A percentile compares a stretch with the other conserved stretches of the same genome.
phyloP scores from a whole-genome alignment of 2,888 invertebrate species.

The Chironomus tentans region DNA sequence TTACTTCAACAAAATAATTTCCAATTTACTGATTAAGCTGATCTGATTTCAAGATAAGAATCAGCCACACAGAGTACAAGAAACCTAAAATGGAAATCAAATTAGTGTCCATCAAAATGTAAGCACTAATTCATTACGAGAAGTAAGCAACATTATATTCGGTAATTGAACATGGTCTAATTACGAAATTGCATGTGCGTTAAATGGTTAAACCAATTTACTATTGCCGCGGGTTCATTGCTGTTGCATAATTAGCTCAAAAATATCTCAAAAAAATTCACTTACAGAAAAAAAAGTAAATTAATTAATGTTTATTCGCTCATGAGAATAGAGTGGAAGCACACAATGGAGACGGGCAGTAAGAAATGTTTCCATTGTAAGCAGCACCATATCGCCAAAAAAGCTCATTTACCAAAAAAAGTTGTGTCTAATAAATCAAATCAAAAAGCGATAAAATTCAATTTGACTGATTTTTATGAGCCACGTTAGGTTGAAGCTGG shows the following conservation, averaged over 20 bases:
- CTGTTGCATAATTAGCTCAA: conserved; percentile 8
- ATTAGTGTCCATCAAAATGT: conserved; percentile 22
- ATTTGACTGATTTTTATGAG: conserved; percentile 26
- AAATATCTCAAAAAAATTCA: too few species aligned
- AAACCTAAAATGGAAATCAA: too few species aligned
- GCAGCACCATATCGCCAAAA: not conserved
- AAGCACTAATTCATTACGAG: not conserved
- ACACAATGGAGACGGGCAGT: too few species aligned
- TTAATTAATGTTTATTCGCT: too few species aligned
- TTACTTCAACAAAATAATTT: too few species aligned
- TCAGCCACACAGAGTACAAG: not conserved
- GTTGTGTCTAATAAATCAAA: conserved; percentile 22
- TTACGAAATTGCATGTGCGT: conserved; percentile 23
- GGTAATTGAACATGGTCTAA: conserved; percentile 15
- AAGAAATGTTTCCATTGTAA: not conserved
- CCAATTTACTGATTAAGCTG: not conserved
- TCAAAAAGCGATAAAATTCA: conserved; percentile 26
- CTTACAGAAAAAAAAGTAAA: too few species aligned
- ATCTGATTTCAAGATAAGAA: not conserved
- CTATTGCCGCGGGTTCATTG: not conserved
- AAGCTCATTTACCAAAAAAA: not conserved
- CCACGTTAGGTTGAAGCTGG: not conserved
- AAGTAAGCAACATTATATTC: conserved; percentile 7
- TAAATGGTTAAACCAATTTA: conserved; percentile 19
- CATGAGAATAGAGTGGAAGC: too few species aligned